phyloP scores from a whole-genome alignment of 2,113 vertebrate genomes.

The Corythaixoides concolor region DNA sequence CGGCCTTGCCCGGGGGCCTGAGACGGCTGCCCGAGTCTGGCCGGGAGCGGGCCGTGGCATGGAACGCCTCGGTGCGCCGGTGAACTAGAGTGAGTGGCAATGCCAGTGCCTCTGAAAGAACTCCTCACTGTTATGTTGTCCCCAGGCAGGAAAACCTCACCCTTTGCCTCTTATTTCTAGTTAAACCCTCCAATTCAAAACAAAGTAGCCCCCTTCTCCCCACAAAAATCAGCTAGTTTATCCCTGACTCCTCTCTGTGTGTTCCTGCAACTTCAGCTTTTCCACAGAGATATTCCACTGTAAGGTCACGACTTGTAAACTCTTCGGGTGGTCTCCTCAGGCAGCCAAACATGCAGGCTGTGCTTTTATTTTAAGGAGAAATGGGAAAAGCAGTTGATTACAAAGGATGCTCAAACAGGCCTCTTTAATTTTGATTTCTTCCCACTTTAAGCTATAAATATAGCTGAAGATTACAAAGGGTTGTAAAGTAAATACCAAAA shows the following conservation, averaged over 20 bases:
- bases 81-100: not conserved
- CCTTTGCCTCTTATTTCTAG: not conserved
- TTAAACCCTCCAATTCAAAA: not conserved
- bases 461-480: conserved; percentile 46
- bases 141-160: not conserved
- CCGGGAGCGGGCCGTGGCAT: accelerated
- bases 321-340: not conserved
- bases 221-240: not conserved
- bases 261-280: not conserved
- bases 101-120: not conserved
- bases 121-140: not conserved
- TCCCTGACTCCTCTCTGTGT: not conserved
- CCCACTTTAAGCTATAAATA: conserved; percentile 51
- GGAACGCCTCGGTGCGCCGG: accelerated
- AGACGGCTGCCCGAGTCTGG: not conserved
- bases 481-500: conserved; percentile 59
- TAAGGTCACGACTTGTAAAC: not conserved
- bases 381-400: conserved; percentile 36
- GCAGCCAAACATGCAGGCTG: not conserved
- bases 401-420: conserved; percentile 17
- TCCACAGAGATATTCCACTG: not conserved
- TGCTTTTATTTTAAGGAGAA: conserved; percentile 42
- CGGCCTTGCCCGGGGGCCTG: not conserved
- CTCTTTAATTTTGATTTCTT: conserved; percentile 67
- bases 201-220: not conserved